phyloP scores from a whole-genome alignment of 2,797 vertebrate genomes.

The Hephaestus fuliginosus region DNA sequence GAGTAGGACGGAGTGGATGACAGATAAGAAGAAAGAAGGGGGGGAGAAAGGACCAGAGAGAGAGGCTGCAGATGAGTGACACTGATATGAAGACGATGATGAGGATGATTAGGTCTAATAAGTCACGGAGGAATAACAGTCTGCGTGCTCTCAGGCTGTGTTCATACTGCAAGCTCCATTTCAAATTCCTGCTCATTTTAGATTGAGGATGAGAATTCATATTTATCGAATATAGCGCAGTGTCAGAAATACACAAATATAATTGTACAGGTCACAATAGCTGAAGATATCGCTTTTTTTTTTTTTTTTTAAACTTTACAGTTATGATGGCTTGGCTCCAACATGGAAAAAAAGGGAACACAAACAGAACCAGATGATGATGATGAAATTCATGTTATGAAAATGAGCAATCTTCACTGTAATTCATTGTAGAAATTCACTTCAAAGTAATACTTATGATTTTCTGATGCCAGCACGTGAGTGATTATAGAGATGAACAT shows the following conservation, averaged over 20 bases:
- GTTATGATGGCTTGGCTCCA: too few relatives aligned
- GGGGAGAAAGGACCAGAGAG: background rate
- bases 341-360: too few relatives aligned
- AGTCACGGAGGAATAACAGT: slow-evolving; percentile 12
- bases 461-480: too few relatives aligned
- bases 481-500: background rate
- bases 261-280: background rate
- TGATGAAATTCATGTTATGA: too few relatives aligned
- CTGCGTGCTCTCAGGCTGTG: background rate
- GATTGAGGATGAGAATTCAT: background rate
- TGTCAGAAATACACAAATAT: background rate
- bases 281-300: background rate
- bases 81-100: slow-evolving; percentile 15
- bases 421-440: too few relatives aligned
- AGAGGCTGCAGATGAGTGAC: background rate
- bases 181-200: background rate
- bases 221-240: background rate
- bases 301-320: too few relatives aligned
- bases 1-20: slow-evolving; percentile 2
- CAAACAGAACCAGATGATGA: too few relatives aligned
- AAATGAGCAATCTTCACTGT: too few relatives aligned
- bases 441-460: too few relatives aligned
- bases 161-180: background rate
- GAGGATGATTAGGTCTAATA: slow-evolving; percentile 22
- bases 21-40: background rate